Evolutionary conservation across 2,888 invertebrate species (phyloP).

Genomic region (Eupithecia insigniata): DNA sequence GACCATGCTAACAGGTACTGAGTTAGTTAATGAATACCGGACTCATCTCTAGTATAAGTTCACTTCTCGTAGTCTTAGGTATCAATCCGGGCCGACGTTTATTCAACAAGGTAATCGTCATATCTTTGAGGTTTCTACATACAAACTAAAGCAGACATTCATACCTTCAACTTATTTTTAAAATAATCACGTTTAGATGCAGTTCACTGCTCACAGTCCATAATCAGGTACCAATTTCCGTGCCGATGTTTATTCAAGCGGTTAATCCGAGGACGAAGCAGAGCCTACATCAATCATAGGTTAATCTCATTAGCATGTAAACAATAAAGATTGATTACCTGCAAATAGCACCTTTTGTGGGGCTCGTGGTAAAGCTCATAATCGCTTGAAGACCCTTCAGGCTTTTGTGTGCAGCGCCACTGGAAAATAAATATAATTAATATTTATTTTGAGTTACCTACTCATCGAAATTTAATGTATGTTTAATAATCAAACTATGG

Average conservation of each 20-base stretch:
- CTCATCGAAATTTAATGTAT: neutral
- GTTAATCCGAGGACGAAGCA: neutral
- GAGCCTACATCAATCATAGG: conserved; percentile 24
- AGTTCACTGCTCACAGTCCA: neutral
- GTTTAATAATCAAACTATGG: neutral
- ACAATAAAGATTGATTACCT: conserved; percentile 58
- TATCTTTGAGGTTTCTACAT: neutral
- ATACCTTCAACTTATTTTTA: neutral
- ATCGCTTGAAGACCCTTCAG: conserved; percentile 78
- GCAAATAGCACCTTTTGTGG: conserved; percentile 78
- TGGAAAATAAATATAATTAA: conserved; percentile 46
- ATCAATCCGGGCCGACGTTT: too few relatives aligned
- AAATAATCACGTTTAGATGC: neutral
- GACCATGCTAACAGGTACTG: too few relatives aligned
- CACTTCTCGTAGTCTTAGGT: too few relatives aligned
- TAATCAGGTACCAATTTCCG: neutral
- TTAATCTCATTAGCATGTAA: conserved; percentile 13
- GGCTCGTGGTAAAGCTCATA: conserved; percentile 80
- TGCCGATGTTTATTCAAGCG: neutral
- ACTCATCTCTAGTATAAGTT: too few relatives aligned
- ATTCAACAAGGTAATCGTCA: too few relatives aligned
- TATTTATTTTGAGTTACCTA: conserved; percentile 5
- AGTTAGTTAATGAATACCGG: too few relatives aligned
- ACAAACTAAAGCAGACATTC: neutral
- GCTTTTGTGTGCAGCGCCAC: conserved; percentile 77